Percentiles rank a stretch among this genome's conserved stretches.
phyloP scores from a whole-genome alignment of 35 echinoderm and acorn worm genomes.

The Strongylocentrotus purpuratus region DNA sequence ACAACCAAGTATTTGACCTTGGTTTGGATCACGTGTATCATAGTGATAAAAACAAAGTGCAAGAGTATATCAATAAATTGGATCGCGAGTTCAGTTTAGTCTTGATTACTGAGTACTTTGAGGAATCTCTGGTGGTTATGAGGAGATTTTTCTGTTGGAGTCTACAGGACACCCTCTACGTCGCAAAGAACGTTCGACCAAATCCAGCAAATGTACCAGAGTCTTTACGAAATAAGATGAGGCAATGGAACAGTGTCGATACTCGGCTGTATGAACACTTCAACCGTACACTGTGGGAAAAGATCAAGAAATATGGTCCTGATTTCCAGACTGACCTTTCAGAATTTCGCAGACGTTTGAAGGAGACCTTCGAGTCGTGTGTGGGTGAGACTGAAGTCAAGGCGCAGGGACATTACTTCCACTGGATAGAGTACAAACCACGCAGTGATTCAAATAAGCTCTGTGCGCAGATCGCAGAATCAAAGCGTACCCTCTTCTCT shows the following conservation, averaged over 20 bases:
- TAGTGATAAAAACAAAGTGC: slow-evolving; percentile 23
- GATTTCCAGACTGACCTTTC: slow-evolving; percentile 69
- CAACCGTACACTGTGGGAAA: slow-evolving; percentile 84
- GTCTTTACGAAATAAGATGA: slow-evolving; percentile 44
- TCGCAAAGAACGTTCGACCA: slow-evolving; percentile 69
- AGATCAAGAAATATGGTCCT: slow-evolving; percentile 76
- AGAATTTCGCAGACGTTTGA: slow-evolving; percentile 48
- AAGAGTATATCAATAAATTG: slow-evolving; percentile 47
- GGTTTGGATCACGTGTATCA: slow-evolving; percentile 65
- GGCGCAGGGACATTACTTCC: slow-evolving; percentile 52
- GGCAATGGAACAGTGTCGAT: slow-evolving; percentile 62
- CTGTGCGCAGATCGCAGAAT: slow-evolving; percentile 55
- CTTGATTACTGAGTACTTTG: slow-evolving; percentile 71
- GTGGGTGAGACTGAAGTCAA: slow-evolving; percentile 56
- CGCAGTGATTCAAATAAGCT: slow-evolving; percentile 28
- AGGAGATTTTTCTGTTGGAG: slow-evolving; percentile 70
- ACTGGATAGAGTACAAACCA: slow-evolving; percentile 56
- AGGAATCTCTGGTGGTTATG: slow-evolving; percentile 76
- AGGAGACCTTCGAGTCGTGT: slow-evolving; percentile 60
- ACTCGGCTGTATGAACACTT: slow-evolving; percentile 74
- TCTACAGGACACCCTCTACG: slow-evolving; percentile 69
- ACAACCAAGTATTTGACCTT: slow-evolving; percentile 74
- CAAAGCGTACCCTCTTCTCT: slow-evolving; percentile 34
- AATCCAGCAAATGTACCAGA: slow-evolving; percentile 20
- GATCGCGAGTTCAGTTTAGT: slow-evolving; percentile 60